phyloP scores from a whole-genome alignment of 1,140 invertebrate species.

The Platyura marginata region DNA sequence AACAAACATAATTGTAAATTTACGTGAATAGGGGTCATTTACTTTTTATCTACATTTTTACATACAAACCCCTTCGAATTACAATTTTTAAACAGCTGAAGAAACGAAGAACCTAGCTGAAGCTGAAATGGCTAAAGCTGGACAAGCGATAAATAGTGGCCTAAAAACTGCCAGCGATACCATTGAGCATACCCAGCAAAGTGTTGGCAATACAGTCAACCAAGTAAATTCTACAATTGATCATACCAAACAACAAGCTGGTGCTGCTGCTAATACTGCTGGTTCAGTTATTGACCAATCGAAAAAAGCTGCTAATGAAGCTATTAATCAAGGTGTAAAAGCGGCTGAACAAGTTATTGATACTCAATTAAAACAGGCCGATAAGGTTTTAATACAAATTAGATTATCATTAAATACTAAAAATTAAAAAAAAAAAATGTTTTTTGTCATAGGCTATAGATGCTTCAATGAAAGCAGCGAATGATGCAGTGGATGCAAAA shows the following conservation, averaged over 20 bases:
- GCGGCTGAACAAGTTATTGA: constrained; percentile 22
- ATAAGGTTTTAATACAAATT: too few species aligned
- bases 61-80: not conserved
- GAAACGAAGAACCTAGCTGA: constrained; percentile 18
- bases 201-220: constrained; percentile 17
- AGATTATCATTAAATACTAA: too few species aligned
- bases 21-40: too few species aligned
- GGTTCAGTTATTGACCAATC: constrained; percentile 22
- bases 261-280: constrained; percentile 12
- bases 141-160: constrained; percentile 15
- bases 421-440: too few species aligned
- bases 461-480: constrained; percentile 18
- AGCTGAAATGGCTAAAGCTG: constrained; percentile 20
- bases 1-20: too few species aligned
- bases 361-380: constrained; percentile 20
- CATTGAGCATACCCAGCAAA: constrained; percentile 17
- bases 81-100: constrained; percentile 12
- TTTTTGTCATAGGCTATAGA: constrained; percentile 11
- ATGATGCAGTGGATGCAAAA: constrained; percentile 22
- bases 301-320: constrained; percentile 23
- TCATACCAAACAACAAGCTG: constrained; percentile 19
- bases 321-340: constrained; percentile 23
- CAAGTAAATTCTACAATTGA: constrained; percentile 14
- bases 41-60: not conserved
- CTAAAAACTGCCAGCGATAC: constrained; percentile 15